These are phyloP conservation scores for Anas platyrhynchos DNA, from an alignment of 2,113 vertebrate genomes.

Conservation along the genomic window DNA sequence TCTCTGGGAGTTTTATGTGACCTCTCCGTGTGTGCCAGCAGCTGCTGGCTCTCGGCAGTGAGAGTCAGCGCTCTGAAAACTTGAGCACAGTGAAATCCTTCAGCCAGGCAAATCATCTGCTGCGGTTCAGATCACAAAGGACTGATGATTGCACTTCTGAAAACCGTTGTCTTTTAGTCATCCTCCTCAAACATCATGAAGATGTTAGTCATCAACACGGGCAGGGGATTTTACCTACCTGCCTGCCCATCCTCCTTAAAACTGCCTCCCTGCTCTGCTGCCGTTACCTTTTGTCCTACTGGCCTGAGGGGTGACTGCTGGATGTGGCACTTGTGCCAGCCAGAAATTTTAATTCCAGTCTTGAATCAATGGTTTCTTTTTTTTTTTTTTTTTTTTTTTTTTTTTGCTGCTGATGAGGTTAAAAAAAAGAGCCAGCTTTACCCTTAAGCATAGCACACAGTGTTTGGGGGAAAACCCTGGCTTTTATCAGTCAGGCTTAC, in stretches of 20 bases:
- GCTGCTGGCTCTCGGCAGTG: fast-evolving
- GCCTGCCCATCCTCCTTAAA: neutral
- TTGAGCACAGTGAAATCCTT: neutral
- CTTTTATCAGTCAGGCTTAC: neutral
- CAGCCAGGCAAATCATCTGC: neutral
- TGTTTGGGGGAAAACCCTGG: neutral
- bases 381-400: too few species aligned
- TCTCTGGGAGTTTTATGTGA: neutral
- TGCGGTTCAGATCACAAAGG: neutral
- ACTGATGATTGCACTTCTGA: neutral
- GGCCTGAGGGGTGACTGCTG: neutral
- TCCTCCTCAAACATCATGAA: neutral
- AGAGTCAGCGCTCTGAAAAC: neutral
- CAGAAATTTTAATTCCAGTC: neutral
- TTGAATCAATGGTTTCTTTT: neutral
- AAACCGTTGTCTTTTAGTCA: constrained; percentile 15
- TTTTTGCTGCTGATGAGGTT: neutral
- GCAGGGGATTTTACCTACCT: neutral
- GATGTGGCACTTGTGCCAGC: neutral
- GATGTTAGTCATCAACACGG: constrained; percentile 2
- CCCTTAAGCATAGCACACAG: fast-evolving
- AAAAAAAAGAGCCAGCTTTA: neutral
- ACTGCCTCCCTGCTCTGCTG: neutral
- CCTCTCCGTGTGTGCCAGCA: neutral
- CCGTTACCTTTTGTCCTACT: neutral